phyloP scores from a whole-genome alignment of 30 jellyfish, hydroid and myxozoan species.

The Turritopsis dohrnii region DNA sequence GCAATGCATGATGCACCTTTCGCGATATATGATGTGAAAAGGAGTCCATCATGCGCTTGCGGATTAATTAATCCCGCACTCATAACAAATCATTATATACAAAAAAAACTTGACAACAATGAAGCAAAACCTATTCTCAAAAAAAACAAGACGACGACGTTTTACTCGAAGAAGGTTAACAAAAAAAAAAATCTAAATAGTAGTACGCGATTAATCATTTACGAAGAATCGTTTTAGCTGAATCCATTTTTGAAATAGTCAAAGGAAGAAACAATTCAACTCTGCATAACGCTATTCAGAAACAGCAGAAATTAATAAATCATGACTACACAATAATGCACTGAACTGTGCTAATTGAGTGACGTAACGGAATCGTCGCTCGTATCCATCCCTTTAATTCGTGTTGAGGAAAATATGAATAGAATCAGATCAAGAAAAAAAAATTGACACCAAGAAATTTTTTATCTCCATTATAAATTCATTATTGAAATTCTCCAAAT shows the following conservation, averaged over 20 bases:
- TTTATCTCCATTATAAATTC: no score
- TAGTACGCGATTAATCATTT: neutral
- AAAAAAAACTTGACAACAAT: neutral
- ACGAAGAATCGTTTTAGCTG: neutral
- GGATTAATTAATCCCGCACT: neutral
- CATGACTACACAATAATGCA: neutral
- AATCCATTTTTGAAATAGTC: neutral
- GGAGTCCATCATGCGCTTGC: neutral
- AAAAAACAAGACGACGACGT: neutral
- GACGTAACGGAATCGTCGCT: neutral
- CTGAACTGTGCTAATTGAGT: neutral
- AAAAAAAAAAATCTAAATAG: neutral
- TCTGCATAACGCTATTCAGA: neutral
- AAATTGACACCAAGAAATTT: no score
- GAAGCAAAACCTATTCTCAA: neutral
- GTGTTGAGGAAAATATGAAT: no score
- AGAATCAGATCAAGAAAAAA: no score
- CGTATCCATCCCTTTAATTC: neutral
- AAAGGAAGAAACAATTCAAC: neutral
- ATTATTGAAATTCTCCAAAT: no score
- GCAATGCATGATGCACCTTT: neutral
- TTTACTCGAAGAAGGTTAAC: neutral
- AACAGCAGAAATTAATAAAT: neutral
- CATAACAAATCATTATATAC: neutral
- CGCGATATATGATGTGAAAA: neutral